These are phyloP conservation scores for Ondatra zibethicus DNA, from an alignment of 2,113 vertebrate genomes.

Conservation along the genomic window DNA sequence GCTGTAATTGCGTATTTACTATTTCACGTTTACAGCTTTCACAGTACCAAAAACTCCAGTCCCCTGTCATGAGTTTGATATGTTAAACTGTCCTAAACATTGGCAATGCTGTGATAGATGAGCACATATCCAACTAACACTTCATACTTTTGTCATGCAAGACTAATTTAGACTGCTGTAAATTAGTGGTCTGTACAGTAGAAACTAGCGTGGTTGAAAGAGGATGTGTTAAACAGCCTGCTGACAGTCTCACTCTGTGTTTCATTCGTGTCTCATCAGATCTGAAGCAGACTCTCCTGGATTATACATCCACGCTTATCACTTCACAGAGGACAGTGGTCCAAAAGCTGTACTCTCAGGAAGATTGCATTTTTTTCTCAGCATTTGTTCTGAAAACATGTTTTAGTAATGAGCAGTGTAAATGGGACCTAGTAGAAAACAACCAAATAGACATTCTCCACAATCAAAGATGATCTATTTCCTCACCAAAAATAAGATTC, in stretches of 20 bases:
- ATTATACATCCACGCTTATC: not conserved
- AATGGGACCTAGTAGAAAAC: conserved; percentile 35
- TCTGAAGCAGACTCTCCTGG: not conserved
- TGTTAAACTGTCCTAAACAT: conserved; percentile 68
- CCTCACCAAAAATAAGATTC: not conserved
- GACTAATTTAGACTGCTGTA: conserved; percentile 46
- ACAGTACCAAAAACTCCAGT: not conserved
- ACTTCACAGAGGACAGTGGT: not conserved
- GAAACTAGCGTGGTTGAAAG: not conserved
- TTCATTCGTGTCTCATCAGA: not conserved
- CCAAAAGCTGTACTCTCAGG: not conserved
- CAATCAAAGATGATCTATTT: conserved; percentile 5
- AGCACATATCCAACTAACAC: not conserved
- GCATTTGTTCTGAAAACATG: not conserved
- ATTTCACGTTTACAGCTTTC: conserved; percentile 62
- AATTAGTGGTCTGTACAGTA: conserved; percentile 48
- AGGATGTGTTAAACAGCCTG: conserved; percentile 1
- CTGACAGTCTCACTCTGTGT: not conserved
- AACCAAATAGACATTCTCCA: not conserved
- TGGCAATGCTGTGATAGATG: conserved; percentile 7
- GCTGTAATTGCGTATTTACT: conserved; percentile 66
- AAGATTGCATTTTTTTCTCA: not conserved
- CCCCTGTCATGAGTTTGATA: conserved; percentile 45
- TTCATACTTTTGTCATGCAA: not conserved
- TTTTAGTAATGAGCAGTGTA: not conserved